Percentiles rank a stretch among this genome's conserved stretches.
These are phyloP conservation scores for Sylvia borin DNA, from an alignment of 2,797 vertebrate genomes.

Conservation along the genomic window DNA sequence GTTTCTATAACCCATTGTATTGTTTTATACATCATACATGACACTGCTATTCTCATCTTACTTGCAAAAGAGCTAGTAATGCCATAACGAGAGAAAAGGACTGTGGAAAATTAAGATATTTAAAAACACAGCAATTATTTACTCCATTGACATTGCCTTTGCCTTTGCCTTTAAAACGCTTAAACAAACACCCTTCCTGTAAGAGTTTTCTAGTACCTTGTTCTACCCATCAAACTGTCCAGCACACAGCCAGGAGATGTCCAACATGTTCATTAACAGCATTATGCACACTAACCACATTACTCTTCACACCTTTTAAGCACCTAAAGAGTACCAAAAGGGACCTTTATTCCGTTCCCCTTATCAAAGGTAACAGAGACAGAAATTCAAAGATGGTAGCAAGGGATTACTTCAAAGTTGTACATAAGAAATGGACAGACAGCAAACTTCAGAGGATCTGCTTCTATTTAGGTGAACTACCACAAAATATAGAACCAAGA, in stretches of 20 bases:
- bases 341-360: fast-evolving
- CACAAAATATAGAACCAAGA: background rate
- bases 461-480: background rate
- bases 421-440: background rate
- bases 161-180: background rate
- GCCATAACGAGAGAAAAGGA: background rate
- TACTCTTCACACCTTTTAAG: background rate
- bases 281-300: background rate
- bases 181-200: background rate
- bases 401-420: background rate
- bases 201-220: background rate
- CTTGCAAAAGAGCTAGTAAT: background rate
- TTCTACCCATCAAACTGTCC: background rate
- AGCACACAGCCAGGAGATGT: background rate
- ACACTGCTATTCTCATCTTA: background rate
- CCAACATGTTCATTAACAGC: background rate
- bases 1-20: background rate
- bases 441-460: background rate
- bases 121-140: background rate
- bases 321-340: background rate
- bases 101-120: background rate
- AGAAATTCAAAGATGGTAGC: background rate
- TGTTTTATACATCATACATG: background rate
- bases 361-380: background rate
- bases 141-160: background rate